Evolutionary conservation across 2,888 invertebrate genomes (phyloP), one percentile per base, ranked within the genome.

Genomic region (Heliothis peltigera): DNA sequence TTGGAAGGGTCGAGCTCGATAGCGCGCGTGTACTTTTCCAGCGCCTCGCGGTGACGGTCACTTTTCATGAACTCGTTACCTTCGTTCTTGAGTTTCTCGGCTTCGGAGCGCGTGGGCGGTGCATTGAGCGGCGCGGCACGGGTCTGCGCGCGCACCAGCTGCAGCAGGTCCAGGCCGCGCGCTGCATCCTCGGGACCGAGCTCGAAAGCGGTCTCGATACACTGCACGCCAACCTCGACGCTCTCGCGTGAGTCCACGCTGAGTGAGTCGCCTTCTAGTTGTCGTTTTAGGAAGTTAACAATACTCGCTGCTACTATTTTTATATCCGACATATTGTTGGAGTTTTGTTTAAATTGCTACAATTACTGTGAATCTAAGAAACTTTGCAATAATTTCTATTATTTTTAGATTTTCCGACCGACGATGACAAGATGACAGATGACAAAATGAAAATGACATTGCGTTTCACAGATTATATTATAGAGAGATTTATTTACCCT

Each of bases 201-300:
- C 77, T 97, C 97, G 89, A 98, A 99, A 7, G 98, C 98, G 52
- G 98, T 97, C 92, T 99, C 98, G 79, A 99, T 95, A 91, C 99
- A 99, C 92, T 99, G 99, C 77, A 98, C 97, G 43, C 98, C 98
- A 64, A 99, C 99, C 95, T 98, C 98, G 55, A 99, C 95, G 87
- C 98, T 98, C 90, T 98, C 98, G 64, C 96, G 92, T 12, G 92
- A 90, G 75, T 95, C 95, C 43, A 82, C 84, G 70, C 85, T 85
- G 84, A 96, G 84, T 81, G 93, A 55, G 79, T 94, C 84, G 47
- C 95, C 91, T 55, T 96, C 95, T 58, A 96, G 89, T 77, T 96
- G 95, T 69, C 94, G 92, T 70, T 95, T 95, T 72, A 96, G 83
- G 81, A 96, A 96, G 77, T 94, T 93, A 17, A 96, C 94, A 75